Evolutionary conservation across 2,888 invertebrate genomes (phyloP).

Genomic region (Drosophila kokeensis): DNA sequence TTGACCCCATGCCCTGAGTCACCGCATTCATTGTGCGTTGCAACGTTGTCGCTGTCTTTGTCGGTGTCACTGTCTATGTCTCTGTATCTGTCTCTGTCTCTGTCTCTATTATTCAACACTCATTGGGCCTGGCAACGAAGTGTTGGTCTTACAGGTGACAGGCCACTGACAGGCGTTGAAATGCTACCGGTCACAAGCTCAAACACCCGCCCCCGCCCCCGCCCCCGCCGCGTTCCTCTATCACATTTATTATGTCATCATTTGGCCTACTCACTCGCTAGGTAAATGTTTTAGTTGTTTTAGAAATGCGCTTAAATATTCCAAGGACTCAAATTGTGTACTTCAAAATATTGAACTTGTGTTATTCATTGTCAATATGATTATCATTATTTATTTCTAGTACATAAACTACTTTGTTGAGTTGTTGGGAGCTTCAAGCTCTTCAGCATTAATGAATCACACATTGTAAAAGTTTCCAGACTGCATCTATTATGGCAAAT

Average conservation of each 20-base stretch:
- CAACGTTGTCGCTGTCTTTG: constrained; percentile 3
- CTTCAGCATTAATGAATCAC: constrained; percentile 1
- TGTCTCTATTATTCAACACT: constrained; percentile 54
- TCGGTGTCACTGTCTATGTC: constrained; percentile 7
- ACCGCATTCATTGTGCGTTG: constrained; percentile 15
- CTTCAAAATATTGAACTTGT: not conserved
- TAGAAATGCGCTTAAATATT: not conserved
- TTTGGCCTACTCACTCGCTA: not conserved
- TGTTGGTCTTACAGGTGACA: constrained; percentile 74
- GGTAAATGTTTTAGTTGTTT: not conserved
- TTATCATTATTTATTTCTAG: not conserved
- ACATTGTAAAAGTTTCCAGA: not conserved
- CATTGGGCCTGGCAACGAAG: constrained; percentile 75
- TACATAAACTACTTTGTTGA: not conserved
- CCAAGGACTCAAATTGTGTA: not conserved
- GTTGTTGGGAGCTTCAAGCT: not conserved
- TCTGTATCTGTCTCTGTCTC: not conserved
- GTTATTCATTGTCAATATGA: not conserved
- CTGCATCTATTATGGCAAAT: constrained; percentile 3
- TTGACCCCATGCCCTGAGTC: constrained; percentile 12
- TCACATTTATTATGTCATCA: constrained; percentile 27
- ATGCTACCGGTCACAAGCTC: constrained; percentile 20
- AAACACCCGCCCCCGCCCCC: not conserved
- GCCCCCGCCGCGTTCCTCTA: not conserved
- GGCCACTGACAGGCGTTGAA: constrained; percentile 66